phyloP scores from a whole-genome alignment of 2,113 vertebrate genomes.

The Xiphias gladius region DNA sequence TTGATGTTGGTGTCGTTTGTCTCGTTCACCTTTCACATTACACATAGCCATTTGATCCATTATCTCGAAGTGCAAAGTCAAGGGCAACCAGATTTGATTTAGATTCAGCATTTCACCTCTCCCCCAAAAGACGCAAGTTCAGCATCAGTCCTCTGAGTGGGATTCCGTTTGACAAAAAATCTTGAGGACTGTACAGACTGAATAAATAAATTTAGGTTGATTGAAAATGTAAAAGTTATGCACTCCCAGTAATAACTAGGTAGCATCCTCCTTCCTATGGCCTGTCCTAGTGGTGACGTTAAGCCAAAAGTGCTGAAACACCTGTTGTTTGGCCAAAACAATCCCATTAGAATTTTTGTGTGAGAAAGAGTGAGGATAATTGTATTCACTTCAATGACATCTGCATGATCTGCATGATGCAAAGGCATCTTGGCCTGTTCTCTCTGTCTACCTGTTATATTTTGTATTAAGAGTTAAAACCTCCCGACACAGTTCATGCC shows the following conservation, averaged over 20 bases:
- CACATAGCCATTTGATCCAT: too few relatives aligned
- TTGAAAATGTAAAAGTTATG: too few relatives aligned
- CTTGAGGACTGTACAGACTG: too few relatives aligned
- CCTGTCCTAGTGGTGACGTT: not conserved
- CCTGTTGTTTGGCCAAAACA: not conserved
- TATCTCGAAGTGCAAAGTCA: not conserved
- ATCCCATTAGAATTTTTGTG: not conserved
- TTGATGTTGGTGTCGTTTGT: not conserved
- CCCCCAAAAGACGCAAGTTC: not conserved
- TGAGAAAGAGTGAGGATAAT: not conserved
- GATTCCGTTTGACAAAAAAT: not conserved
- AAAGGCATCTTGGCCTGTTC: conserved; percentile 14
- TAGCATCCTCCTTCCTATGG: too few relatives aligned
- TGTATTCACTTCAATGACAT: conserved; percentile 11
- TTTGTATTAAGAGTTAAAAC: conserved; percentile 39
- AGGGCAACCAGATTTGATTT: not conserved
- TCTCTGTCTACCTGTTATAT: conserved; percentile 10
- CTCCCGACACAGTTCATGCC: conserved; percentile 28
- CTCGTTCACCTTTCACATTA: not conserved
- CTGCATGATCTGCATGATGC: too few relatives aligned
- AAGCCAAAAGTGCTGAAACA: not conserved
- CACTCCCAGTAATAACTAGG: too few relatives aligned
- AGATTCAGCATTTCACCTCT: not conserved
- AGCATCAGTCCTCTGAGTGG: not conserved
- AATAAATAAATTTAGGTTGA: too few relatives aligned